Base-by-base conservation (phyloP, 2,797 vertebrate genomes). In the Champsocephalus gunnari region DNA sequence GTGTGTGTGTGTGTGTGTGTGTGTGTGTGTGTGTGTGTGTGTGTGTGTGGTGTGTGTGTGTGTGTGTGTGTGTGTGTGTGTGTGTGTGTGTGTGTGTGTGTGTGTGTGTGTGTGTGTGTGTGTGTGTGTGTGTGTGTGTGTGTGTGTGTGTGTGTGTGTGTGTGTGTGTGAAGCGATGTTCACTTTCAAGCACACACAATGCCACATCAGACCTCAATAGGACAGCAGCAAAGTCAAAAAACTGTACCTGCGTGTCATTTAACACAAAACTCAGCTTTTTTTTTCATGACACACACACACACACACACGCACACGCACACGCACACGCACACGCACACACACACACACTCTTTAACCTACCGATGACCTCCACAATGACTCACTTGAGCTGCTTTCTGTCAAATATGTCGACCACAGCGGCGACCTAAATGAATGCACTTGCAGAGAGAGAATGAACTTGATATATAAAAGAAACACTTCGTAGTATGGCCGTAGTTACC, bases 181-280 rank as follows among this genome's bases (percentile, higher is more conserved):
- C 21, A 43, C 24, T 59, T 47, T 47, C 41, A 59, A n/a, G 41
- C 51, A 55, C 4, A 43, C 32, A 12, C 34, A 17, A 12, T n/a
- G 44, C 7, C 17, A 55, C 47, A 74, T 55, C 1, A 3, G 16
- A 75, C 32, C 9, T 5, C 21, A 58, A 74, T 8, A 62, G 50
- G 34, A 10, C 50, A 51, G 66, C 6, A 12, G 17, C 48, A 51
- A 57, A 67, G 45, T 71, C 58, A 67, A 13, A 28, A 66, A 53
- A 11, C 34, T 13, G 11, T 57, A 41, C 16, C 3, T 64, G 32
- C 13, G 10, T 38, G 24, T 56, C 32, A 56, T 50, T 45, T 10
- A 34, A 1, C 12, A 4, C 32, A 16, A 32, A 55, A 41, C 8
- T 24, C 62, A 19, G 9, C 55, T 3, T 43, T 10, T 9, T 21